These are phyloP conservation scores for Nematopogon swammerdamellus DNA, from an alignment of 2,888 invertebrate genomes.

Conservation along the genomic window DNA sequence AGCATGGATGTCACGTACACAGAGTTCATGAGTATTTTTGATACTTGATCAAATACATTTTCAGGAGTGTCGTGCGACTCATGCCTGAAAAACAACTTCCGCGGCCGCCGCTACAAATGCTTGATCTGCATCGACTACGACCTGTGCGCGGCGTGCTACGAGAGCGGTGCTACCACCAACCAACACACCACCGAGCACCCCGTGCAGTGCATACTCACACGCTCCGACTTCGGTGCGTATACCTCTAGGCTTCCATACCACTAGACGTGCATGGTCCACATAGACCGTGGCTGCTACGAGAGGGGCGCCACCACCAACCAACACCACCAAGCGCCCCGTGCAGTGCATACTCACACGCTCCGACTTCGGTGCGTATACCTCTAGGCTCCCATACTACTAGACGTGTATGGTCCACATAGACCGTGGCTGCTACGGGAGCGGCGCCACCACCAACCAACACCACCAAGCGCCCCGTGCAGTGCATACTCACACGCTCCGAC, in stretches of 20 bases:
- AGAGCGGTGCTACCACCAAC: conserved; percentile 86
- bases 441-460: conserved; percentile 89
- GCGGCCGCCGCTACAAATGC: conserved; percentile 98
- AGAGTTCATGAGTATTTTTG: too few relatives aligned
- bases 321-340: conserved; percentile 96
- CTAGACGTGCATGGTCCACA: conserved; percentile 98
- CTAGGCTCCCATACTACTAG: too few relatives aligned
- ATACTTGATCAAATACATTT: conserved; percentile 12
- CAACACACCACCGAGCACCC: conserved; percentile 96
- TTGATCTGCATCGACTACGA: conserved; percentile 99
- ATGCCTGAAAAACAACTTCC: conserved; percentile 96
- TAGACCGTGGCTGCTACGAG: conserved; percentile 99
- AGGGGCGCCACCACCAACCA: conserved; percentile 86
- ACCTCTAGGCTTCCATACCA: too few relatives aligned
- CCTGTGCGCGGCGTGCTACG: conserved; percentile 94
- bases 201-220: conserved; percentile 97
- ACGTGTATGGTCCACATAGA: conserved; percentile 99
- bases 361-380: conserved; percentile 85
- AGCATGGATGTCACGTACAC: too few relatives aligned
- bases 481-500: conserved; percentile 94
- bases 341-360: conserved; percentile 96
- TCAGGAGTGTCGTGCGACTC: conserved; percentile 99
- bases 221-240: conserved; percentile 87
- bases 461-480: conserved; percentile 98
- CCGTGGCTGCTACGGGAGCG: conserved; percentile 97